Base-by-base conservation (phyloP, 2,888 invertebrate genomes). In the Trachelus stipa region DNA sequence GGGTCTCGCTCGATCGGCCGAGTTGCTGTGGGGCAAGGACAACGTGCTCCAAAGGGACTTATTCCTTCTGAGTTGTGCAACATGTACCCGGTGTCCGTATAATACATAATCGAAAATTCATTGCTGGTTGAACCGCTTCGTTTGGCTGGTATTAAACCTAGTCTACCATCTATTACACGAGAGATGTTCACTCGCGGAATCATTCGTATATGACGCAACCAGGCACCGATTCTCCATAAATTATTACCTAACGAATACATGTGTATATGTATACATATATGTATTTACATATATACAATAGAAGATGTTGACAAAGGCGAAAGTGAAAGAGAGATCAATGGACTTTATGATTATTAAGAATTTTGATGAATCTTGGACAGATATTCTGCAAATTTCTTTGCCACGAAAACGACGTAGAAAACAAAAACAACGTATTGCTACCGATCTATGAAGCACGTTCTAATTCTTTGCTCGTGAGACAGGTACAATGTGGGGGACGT, bases 11-110 rank as follows among this genome's bases (percentile, higher is more conserved):
- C 81, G 82, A 81, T 80, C 82, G 79, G 80, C 81, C 71, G 79
- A 79, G 78, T 78, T 78, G 79, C 82, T 85, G 84, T 83, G 84
- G 83, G 82, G 83, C 87, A 87, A 89, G 88, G 88, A 88, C 86
- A 82, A 79, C 79, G 75, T 77, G 71, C 78, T 81, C 73, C 78
- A 83, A 83, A 86, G 83, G 83, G 82, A 83, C 79, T 82, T 76
- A 76, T 79, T 83, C 82, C 82, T 84, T 83, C 68, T 15, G 78
- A 77, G 82, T 84, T 85, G 81, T 80, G 81, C 81, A 77, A 80
- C 69, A 68, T 75, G 68, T 74, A 23, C 69, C 23, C 56, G 69
- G 56, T 56, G 56, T 56, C 23, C 56, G 56, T 56, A 56, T 56
- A 23, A 56, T 56, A 34, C 74, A 77, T 71, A 80, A 85, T 84